Percentiles rank a stretch among this genome's conserved stretches.
These are phyloP conservation scores for Leptoclinus maculatus DNA, from an alignment of 2,797 vertebrate species.

Conservation along the genomic window DNA sequence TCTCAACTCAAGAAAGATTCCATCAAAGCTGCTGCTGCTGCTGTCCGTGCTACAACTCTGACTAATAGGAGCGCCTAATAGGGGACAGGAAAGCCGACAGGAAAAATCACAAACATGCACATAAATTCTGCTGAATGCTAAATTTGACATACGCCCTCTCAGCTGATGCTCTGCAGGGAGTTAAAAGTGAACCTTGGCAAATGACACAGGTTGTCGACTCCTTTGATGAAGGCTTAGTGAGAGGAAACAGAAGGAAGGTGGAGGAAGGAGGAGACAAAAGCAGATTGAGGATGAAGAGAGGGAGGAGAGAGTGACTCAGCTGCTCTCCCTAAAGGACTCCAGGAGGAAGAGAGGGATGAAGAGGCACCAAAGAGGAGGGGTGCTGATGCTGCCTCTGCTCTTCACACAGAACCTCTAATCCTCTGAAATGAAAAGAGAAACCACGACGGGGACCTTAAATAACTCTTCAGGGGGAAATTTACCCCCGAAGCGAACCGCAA, in stretches of 20 bases:
- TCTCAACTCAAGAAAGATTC: constrained; percentile 60
- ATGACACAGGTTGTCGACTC: constrained; percentile 65
- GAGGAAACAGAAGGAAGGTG: constrained; percentile 58
- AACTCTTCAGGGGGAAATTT: constrained; percentile 11
- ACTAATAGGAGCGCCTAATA: constrained; percentile 43
- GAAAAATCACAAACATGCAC: constrained; percentile 18
- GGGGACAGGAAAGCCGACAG: constrained; percentile 14
- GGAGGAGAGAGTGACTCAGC: constrained; percentile 68
- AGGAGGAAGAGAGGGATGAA: constrained; percentile 42
- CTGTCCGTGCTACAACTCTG: constrained; percentile 38
- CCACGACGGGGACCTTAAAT: constrained; percentile 21
- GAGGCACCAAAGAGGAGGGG: constrained; percentile 31
- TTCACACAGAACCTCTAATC: constrained; percentile 29
- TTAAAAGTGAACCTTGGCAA: constrained; percentile 48
- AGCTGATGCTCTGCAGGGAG: constrained; percentile 17
- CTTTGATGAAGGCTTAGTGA: constrained; percentile 56
- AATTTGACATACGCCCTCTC: neutral
- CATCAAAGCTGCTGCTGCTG: constrained; percentile 50
- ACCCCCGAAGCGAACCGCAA: constrained; percentile 35
- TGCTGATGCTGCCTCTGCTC: constrained; percentile 26
- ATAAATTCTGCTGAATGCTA: constrained; percentile 24
- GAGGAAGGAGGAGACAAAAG: constrained; percentile 46
- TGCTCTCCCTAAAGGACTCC: constrained; percentile 59
- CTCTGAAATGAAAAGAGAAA: constrained; percentile 20
- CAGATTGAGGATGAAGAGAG: constrained; percentile 61